Conservation (phyloP, 1,140 invertebrate species). For the Drosophila arawakana region DNA sequence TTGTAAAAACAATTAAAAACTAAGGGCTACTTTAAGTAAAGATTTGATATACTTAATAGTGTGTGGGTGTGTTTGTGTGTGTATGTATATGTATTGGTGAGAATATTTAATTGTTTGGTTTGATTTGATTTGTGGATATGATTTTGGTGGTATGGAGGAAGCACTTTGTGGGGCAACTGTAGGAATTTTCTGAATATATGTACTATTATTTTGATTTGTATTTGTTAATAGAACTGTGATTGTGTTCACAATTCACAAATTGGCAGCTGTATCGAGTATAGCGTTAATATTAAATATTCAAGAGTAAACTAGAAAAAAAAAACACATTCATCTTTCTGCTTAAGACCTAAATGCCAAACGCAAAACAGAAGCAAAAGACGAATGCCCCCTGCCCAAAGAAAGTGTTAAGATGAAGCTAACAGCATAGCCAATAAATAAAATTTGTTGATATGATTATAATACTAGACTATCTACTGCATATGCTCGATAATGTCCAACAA, state of each 20-base stretch:
- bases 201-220: conserved; percentile 54
- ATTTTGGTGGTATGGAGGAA: conserved; percentile 65
- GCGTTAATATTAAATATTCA: not conserved
- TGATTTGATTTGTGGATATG: conserved; percentile 45
- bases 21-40: conserved; percentile 76
- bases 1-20: conserved; percentile 71
- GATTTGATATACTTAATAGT: conserved; percentile 59
- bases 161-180: conserved; percentile 70
- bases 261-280: conserved; percentile 67
- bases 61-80: conserved; percentile 31
- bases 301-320: conserved; percentile 17
- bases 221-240: conserved; percentile 32
- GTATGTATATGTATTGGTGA: conserved; percentile 31
- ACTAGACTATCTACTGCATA: conserved; percentile 32
- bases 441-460: conserved; percentile 42
- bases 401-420: conserved; percentile 13
- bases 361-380: conserved; percentile 19
- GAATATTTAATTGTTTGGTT: conserved; percentile 42
- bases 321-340: conserved; percentile 25
- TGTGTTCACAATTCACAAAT: conserved; percentile 42
- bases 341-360: conserved; percentile 45
- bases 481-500: conserved; percentile 16
- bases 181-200: conserved; percentile 57
- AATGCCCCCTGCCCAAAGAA: conserved; percentile 35
- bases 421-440: conserved; percentile 18